These are phyloP conservation scores for Bombus waltoni DNA, from an alignment of 1,140 invertebrate species.

Conservation along the genomic window DNA sequence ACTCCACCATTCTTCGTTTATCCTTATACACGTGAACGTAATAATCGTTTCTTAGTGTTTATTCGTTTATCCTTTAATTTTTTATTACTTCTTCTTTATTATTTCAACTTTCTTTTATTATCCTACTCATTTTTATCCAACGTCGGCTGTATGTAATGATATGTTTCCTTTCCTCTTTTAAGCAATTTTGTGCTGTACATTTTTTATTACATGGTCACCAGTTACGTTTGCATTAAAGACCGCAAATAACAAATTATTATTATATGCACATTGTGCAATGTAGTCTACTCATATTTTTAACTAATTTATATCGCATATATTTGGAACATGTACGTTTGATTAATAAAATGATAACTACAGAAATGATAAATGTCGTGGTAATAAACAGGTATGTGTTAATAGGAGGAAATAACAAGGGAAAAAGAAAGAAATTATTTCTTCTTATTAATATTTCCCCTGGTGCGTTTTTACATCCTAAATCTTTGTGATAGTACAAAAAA, in stretches of 20 bases:
- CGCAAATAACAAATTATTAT: neutral
- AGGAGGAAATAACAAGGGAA: neutral
- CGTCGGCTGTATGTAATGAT: neutral
- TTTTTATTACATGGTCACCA: too few species aligned
- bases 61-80: neutral
- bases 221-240: too few species aligned
- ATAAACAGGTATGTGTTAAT: too few species aligned
- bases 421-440: neutral
- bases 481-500: neutral
- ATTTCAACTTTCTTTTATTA: neutral
- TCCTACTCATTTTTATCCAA: accelerated
- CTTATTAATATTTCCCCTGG: neutral
- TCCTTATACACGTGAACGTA: neutral
- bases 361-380: neutral
- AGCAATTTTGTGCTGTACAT: neutral
- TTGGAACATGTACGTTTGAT: too few species aligned
- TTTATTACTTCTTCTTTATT: neutral
- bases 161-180: too few species aligned
- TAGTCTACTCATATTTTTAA: neutral
- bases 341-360: neutral
- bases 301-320: too few species aligned
- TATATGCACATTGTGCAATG: neutral
- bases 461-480: neutral
- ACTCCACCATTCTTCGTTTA: neutral
- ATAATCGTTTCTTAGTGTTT: slow-evolving; percentile 18